These are phyloP conservation scores for Rhopalosiphum maidis DNA, from an alignment of 1,140 invertebrate species.

Conservation along the genomic window DNA sequence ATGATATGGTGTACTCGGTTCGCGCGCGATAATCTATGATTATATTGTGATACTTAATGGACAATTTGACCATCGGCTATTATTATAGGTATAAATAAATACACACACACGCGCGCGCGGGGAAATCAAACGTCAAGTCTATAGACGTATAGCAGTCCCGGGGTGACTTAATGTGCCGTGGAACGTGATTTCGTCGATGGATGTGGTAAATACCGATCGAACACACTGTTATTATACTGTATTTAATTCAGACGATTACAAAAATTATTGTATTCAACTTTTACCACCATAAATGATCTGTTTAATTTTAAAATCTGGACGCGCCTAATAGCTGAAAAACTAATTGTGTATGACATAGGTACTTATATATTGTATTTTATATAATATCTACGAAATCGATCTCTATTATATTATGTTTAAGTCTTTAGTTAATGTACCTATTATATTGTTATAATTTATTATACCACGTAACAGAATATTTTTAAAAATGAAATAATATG, in stretches of 20 bases:
- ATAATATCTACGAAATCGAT: neutral
- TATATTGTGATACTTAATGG: neutral
- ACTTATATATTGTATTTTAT: neutral
- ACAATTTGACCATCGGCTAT: conserved; percentile 1
- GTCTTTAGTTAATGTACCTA: neutral
- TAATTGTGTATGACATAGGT: neutral
- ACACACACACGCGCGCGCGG: too few species aligned
- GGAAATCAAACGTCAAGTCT: neutral
- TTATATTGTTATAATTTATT: neutral
- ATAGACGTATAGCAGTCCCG: neutral
- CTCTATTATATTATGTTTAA: neutral
- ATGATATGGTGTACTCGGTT: neutral
- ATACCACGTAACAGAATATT: neutral
- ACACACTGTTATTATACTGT: neutral
- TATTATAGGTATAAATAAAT: neutral
- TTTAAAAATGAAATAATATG: too few species aligned
- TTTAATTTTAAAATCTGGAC: neutral
- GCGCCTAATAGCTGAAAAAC: neutral
- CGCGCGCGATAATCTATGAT: neutral
- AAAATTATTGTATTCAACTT: conserved; percentile 9
- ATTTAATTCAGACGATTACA: neutral
- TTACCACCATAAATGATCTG: neutral
- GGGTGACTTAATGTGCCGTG: neutral
- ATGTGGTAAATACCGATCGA: neutral
- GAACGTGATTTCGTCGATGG: neutral